Evolutionary conservation across 1,140 invertebrate species (phyloP), one percentile per base, ranked within the genome.

Genomic region (Ips typographus): DNA sequence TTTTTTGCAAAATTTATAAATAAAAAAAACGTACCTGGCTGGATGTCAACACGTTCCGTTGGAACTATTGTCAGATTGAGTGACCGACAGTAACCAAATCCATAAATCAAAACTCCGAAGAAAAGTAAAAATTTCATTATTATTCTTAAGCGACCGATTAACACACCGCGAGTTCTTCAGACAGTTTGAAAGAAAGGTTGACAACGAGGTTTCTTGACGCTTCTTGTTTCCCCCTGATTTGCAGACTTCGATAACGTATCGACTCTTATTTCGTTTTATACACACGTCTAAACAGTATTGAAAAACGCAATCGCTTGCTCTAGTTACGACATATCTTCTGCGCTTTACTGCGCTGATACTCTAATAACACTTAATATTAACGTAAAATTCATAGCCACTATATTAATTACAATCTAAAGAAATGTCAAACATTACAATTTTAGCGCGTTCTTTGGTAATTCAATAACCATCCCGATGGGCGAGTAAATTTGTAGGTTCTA

Each of bases 161-260:
- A 43, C 59, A 60, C 57, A 61, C 49, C 43, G 61, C 69, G 40
- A 56, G 40, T 40, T 60, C 44, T 56, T 56, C 53, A 60, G 38
- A 57, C 53, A 52, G 53, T 70, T 64, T 69, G 60, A 70, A 65
- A 52, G 63, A 61, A 71, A 71, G 66, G 56, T 60, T 66, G 62
- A 65, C 49, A 71, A 52, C 69, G 44, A 8, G 61, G 42, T 55
- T 58, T 70, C 68, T 70, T 70, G 63, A 64, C 65, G 64, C 69
- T 60, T 71, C 53, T 22, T 65, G 68, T 70, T 58, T 70, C 68
- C 68, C 67, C 68, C 68, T 65, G 68, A 70, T 70, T 60, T 65
- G 68, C 68, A 38, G 56, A 66, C 63, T 65, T 42, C 63, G 62
- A 65, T 61, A 71, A 71, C 58, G 61, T 53, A 62, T 65, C 40